Conservation (phyloP, 1,140 invertebrate species). For the Scaptomyza pallida region DNA sequence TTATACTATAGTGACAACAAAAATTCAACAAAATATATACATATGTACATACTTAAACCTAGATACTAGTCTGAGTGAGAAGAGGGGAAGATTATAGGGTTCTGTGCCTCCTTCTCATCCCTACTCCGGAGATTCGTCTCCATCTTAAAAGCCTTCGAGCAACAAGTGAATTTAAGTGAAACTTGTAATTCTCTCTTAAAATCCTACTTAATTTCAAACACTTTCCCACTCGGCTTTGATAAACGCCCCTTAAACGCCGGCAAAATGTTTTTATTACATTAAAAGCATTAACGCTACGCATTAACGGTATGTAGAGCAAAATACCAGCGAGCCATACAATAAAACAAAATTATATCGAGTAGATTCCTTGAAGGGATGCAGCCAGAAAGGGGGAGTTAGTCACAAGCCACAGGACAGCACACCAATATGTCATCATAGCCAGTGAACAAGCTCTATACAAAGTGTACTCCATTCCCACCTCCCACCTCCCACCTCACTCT, state of each 20-base stretch:
- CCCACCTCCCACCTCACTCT: background rate
- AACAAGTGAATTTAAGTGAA: conserved; percentile 59
- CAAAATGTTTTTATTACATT: conserved; percentile 82
- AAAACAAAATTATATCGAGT: conserved; percentile 2
- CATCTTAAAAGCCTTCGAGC: no score
- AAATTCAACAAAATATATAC: no score
- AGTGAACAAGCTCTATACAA: conserved; percentile 34
- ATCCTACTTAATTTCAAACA: conserved; percentile 1
- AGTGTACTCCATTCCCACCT: conserved; percentile 26
- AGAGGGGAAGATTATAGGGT: no score
- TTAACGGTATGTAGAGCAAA: conserved; percentile 76
- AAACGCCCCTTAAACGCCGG: conserved; percentile 67
- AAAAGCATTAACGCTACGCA: conserved; percentile 75
- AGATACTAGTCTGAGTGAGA: no score
- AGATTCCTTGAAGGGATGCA: conserved; percentile 24
- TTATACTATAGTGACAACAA: no score
- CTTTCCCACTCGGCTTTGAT: background rate
- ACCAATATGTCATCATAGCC: conserved; percentile 80
- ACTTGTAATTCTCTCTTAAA: conserved; percentile 17
- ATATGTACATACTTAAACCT: no score
- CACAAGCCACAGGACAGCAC: conserved; percentile 31
- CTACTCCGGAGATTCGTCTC: no score
- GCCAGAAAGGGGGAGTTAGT: background rate
- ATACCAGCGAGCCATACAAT: conserved; percentile 41
- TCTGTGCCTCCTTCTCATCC: no score